Base-by-base conservation (phyloP, 2,113 vertebrate species). In the Panthera leo region DNA sequence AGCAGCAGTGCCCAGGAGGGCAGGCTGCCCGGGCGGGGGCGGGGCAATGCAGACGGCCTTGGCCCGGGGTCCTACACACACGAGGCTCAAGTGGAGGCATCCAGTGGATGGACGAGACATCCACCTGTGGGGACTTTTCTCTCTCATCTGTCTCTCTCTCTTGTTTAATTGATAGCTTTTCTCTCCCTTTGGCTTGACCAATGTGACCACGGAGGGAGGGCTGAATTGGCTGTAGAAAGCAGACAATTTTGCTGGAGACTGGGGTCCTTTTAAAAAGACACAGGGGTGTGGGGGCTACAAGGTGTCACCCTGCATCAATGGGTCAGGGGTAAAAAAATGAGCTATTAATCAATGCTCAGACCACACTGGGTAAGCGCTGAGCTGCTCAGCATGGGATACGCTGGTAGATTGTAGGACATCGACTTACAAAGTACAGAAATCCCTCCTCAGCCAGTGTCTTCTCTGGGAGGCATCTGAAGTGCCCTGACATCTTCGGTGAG, bases 51-150 rank as follows among this genome's bases (percentile, higher is more conserved):
- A 2, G 29, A 27, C 2, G 23, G 31, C 27, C 2, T 34, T 48
- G 39, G 48, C 31, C 27, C 5, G 2, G 2, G 1, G 23, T 5
- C 61, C 53, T 61, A 3, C 5, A 0, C n/a, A 25, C 34, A 7
- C 0, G 8, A 8, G 45, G 9, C 21, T 45, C 0, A 0, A 42
- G 34, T 6, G 3, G 25, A 4, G 36, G 18, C 71, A 3, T 21
- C 65, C 15, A 4, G 53, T 3, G 19, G 76, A n/a, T 1, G 0
- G 31, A 45, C 0, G 36, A 34, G 65, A 76, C 42, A 29, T 12
- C 65, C 5, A 0, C 7, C 12, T 3, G 1, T 25, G 65, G n/a
- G 19, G 18, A 27, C 27, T 90, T 84, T 18, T 36, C 42, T 73
- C 51, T 70, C 13, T 27, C 29, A 1, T 21, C 45, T 51, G 25